A percentile compares a stretch with the other conserved stretches of the same genome.
Evolutionary conservation across 2,113 vertebrate species (phyloP).

Genomic region (Ascaphus truei): DNA sequence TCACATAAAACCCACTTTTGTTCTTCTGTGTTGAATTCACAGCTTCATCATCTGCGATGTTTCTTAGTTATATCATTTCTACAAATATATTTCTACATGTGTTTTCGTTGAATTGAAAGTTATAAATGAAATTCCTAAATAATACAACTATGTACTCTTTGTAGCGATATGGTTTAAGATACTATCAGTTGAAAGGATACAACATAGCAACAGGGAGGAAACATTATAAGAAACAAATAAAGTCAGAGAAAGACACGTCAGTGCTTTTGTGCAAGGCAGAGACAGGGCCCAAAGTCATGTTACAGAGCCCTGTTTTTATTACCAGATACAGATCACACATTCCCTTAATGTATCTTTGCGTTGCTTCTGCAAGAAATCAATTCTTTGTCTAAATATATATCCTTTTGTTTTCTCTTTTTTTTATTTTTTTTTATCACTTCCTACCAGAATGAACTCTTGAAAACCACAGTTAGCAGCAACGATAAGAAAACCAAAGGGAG

Average conservation of each 20-base stretch:
- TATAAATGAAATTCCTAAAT: too few relatives aligned
- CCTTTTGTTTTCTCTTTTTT: constrained; percentile 10
- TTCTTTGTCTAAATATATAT: background rate
- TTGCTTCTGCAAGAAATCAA: background rate
- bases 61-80: too few relatives aligned
- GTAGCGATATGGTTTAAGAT: too few relatives aligned
- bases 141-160: too few relatives aligned
- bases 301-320: background rate
- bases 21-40: too few relatives aligned
- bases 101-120: too few relatives aligned
- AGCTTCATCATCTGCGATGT: too few relatives aligned
- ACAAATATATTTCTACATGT: too few relatives aligned
- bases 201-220: too few relatives aligned
- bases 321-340: background rate
- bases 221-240: too few relatives aligned
- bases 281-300: background rate
- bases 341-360: background rate
- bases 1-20: too few relatives aligned
- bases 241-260: background rate
- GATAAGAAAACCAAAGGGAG: constrained; percentile 98
- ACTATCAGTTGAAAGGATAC: too few relatives aligned
- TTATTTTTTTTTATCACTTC: constrained; percentile 29
- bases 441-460: constrained; percentile 87
- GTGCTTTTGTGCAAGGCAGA: background rate
- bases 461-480: constrained; percentile 81